Conservation (phyloP, 2,113 vertebrate species). For the Triplophysa dalaica region DNA sequence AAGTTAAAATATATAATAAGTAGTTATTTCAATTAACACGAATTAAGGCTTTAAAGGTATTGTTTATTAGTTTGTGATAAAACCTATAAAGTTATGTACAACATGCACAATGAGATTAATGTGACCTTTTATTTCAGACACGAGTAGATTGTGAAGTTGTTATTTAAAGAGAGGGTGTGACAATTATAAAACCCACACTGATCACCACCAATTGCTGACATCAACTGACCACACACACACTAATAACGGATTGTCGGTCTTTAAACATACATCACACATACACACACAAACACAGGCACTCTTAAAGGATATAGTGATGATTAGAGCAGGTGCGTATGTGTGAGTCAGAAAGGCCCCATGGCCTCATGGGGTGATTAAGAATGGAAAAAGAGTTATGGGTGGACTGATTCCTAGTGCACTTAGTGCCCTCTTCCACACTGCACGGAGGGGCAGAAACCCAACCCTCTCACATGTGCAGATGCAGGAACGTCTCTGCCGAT, state of each 20-base stretch:
- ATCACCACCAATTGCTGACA: slow-evolving; percentile 30
- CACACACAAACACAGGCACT: slow-evolving; percentile 48
- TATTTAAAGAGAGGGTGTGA: slow-evolving; percentile 42
- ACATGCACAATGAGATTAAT: slow-evolving; percentile 24
- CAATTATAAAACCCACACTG: slow-evolving; percentile 20
- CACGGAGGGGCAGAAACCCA: slow-evolving; percentile 25
- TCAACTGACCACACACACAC: slow-evolving; percentile 42
- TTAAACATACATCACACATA: slow-evolving; percentile 25
- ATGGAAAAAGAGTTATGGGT: slow-evolving; percentile 45
- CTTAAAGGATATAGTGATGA: slow-evolving; percentile 59
- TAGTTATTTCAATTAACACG: too few relatives aligned
- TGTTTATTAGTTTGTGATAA: too few relatives aligned
- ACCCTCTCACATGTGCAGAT: slow-evolving; percentile 20
- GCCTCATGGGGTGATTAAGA: slow-evolving; percentile 39
- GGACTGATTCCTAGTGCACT: slow-evolving; percentile 22
- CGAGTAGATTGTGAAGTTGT: neutral
- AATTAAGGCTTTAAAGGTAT: too few relatives aligned
- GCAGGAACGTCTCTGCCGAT: slow-evolving; percentile 18
- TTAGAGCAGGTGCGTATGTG: slow-evolving; percentile 45
- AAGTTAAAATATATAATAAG: too few relatives aligned
- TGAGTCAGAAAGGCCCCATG: slow-evolving; percentile 45
- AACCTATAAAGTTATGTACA: too few relatives aligned
- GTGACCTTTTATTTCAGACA: neutral
- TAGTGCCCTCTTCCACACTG: slow-evolving; percentile 1
- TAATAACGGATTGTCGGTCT: slow-evolving; percentile 45